phyloP scores from a whole-genome alignment of 2,888 invertebrate species.

The Caenorhabditis sp. region DNA sequence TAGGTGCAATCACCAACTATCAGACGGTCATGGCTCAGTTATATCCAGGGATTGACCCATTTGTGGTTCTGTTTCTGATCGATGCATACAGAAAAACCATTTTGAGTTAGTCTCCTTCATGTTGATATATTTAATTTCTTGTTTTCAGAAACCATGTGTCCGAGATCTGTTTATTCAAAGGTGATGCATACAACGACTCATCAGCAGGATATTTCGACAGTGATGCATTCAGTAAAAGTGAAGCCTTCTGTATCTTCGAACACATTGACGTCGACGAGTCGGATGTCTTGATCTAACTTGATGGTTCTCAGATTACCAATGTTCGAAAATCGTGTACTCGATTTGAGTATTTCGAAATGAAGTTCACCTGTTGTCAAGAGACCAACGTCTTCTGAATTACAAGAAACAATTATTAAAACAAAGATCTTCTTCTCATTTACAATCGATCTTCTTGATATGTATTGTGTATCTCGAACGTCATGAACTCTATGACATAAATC shows the following conservation, averaged over 20 bases:
- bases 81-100: conserved; percentile 28
- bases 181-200: background rate
- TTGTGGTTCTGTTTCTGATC: conserved; percentile 38
- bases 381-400: too few species aligned
- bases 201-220: background rate
- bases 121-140: background rate
- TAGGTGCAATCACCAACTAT: conserved; percentile 52
- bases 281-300: background rate
- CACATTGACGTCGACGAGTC: background rate
- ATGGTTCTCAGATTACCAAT: too few species aligned
- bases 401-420: too few species aligned
- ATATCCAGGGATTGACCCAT: conserved; percentile 54
- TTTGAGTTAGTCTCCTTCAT: background rate
- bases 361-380: too few species aligned
- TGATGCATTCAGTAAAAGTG: background rate
- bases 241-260: conserved; percentile 2
- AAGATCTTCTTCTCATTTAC: too few species aligned
- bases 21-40: conserved; percentile 46
- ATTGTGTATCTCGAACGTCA: background rate
- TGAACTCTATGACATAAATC: background rate
- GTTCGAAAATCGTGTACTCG: too few species aligned
- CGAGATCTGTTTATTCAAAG: background rate
- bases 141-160: conserved; percentile 10
- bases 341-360: too few species aligned
- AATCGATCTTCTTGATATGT: background rate